Percentiles rank a stretch among this genome's conserved stretches.
These are phyloP conservation scores for Atherinomorus stipes DNA, from an alignment of 2,113 vertebrate species.

Conservation along the genomic window DNA sequence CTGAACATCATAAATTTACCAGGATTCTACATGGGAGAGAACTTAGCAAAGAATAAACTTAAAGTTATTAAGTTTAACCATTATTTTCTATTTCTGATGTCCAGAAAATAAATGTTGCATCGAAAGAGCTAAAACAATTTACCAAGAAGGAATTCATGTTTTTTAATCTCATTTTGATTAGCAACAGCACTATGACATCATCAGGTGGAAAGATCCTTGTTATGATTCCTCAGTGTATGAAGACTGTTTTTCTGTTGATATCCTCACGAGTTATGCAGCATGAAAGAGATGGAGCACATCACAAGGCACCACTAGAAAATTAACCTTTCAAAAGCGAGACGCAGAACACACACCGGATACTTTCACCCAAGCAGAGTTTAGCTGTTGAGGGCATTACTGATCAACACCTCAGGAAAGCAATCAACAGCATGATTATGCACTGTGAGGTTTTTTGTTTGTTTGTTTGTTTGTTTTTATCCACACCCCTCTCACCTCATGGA, in stretches of 20 bases:
- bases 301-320: conserved; percentile 56
- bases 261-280: conserved; percentile 22
- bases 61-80: background rate
- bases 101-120: background rate
- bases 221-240: background rate
- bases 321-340: conserved; percentile 70
- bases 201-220: conserved; percentile 3
- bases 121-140: background rate
- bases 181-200: background rate
- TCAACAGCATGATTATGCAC: conserved; percentile 80
- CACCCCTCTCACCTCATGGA: conserved; percentile 52
- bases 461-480: no score
- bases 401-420: conserved; percentile 79
- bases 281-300: conserved; percentile 45
- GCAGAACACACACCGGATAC: conserved; percentile 48
- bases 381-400: conserved; percentile 74
- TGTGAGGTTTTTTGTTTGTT: no score
- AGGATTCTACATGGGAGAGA: background rate
- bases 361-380: conserved; percentile 57
- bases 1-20: conserved; percentile 6
- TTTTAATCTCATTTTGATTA: background rate
- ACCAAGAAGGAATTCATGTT: background rate
- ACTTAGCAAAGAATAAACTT: background rate
- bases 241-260: conserved; percentile 14
- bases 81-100: background rate